Base-by-base conservation (phyloP, 2,888 invertebrate genomes). In the Tetramorium bicarinatum region DNA sequence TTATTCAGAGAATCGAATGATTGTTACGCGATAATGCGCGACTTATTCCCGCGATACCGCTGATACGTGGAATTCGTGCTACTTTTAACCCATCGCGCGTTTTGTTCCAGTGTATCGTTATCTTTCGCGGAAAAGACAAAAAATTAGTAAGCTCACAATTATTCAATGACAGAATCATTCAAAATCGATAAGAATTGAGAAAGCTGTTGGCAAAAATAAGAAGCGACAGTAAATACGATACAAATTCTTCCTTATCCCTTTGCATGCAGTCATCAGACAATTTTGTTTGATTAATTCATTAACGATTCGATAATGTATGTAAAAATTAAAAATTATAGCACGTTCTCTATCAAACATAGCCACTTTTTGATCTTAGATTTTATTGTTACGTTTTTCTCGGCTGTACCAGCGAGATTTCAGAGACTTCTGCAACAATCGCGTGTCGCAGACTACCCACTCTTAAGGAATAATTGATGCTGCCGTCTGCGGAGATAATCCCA, bases 401-500 rank as follows among this genome's bases (percentile, higher is more conserved):
- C 56, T 34, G 13, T 67, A n/a, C 44, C 15, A n/a, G 69, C 56
- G 56, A 64, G 66, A 82, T 82, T 88, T 85, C 81, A 74, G 84
- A 64, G 85, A 56, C 66, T 77, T 84, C 44, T 77, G 86, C 59
- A 80, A 82, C 76, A 83, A 86, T 86, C 82, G 59, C 72, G 59
- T 59, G 59, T 81, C 69, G 44, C 74, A 59, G 29, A 75, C 88
- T 88, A 85, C 85, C 88, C 88, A 88, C 88, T 85, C 82, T 88
- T 66, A 72, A 71, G 34, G 18, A 76, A 76, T 82, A 88, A 87
- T 88, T 84, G 87, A 66, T 69, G 21, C 72, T 79, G 52, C 72
- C 44, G 77, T 83, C 84, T 80, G 64, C 79, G 62, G 41, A 64
- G 88, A 87, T 88, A 88, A 88, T 88, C 84, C 88, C 86, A 79